phyloP scores from a whole-genome alignment of 2,888 invertebrate genomes.

The Campoletis raptor region DNA sequence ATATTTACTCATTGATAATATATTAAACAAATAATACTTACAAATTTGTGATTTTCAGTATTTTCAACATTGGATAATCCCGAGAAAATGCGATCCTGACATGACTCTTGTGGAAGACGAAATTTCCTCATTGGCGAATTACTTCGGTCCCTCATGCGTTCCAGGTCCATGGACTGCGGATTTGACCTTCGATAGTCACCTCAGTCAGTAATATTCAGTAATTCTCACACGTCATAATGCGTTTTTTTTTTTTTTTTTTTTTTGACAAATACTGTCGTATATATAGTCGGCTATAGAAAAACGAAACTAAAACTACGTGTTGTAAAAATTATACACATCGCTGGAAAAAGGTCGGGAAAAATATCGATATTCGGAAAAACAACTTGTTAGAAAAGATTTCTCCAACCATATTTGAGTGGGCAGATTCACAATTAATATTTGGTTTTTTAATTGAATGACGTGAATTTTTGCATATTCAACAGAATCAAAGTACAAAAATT shows the following conservation, averaged over 20 bases:
- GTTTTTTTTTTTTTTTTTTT: not conserved
- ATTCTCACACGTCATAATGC: not conserved
- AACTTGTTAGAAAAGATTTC: not conserved
- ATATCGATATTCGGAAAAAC: not conserved
- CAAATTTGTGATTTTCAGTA: conserved; percentile 86
- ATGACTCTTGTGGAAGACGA: conserved; percentile 91
- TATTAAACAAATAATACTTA: not conserved
- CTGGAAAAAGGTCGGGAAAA: not conserved
- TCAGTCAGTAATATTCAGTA: conserved; percentile 87
- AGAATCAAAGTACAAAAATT: conserved; percentile 89
- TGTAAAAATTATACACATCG: not conserved
- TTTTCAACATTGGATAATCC: conserved; percentile 90
- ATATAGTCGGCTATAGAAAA: not conserved
- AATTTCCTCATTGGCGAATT: conserved; percentile 90
- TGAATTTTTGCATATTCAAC: conserved; percentile 8
- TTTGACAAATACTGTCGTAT: too few relatives aligned
- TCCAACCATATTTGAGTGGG: too few relatives aligned
- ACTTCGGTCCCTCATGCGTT: conserved; percentile 93
- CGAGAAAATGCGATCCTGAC: conserved; percentile 89
- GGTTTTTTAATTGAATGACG: conserved; percentile 2
- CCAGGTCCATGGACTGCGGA: conserved; percentile 94
- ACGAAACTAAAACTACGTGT: not conserved
- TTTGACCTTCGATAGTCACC: conserved; percentile 86
- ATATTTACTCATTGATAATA: not conserved
- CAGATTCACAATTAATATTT: not conserved